These are phyloP conservation scores for Odontesthes bonariensis DNA, from an alignment of 2,113 vertebrate species.

Conservation along the genomic window DNA sequence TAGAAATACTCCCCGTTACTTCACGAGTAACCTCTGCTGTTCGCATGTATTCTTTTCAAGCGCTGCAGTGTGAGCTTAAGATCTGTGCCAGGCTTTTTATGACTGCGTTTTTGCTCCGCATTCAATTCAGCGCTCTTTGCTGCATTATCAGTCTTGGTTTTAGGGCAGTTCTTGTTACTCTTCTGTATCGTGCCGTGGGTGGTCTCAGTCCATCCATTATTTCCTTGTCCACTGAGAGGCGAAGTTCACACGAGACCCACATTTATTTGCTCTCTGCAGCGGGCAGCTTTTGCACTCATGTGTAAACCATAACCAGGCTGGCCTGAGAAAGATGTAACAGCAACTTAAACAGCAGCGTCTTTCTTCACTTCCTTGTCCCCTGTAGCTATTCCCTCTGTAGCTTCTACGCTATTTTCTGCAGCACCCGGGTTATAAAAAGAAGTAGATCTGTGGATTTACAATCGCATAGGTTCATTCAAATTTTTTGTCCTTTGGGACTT, in stretches of 20 bases:
- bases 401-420: slow-evolving; percentile 29
- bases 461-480: slow-evolving; percentile 37
- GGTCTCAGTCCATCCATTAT: slow-evolving; percentile 75
- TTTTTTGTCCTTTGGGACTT: slow-evolving; percentile 25
- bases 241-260: slow-evolving; percentile 72
- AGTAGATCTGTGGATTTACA: slow-evolving; percentile 31
- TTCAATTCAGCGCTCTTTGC: slow-evolving; percentile 40
- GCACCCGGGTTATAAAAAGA: slow-evolving; percentile 13
- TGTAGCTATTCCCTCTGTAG: slow-evolving; percentile 61
- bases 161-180: slow-evolving; percentile 46
- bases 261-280: slow-evolving; percentile 66
- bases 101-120: slow-evolving; percentile 29
- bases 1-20: slow-evolving; percentile 35
- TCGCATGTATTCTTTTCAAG: slow-evolving; percentile 23
- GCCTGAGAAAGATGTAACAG: slow-evolving; percentile 74
- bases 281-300: slow-evolving; percentile 74
- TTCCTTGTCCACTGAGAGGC: slow-evolving; percentile 65
- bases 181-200: slow-evolving; percentile 68
- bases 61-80: slow-evolving; percentile 31
- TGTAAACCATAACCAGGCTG: slow-evolving; percentile 76
- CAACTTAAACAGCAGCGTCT: slow-evolving; percentile 69
- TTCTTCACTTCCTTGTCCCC: slow-evolving; percentile 65
- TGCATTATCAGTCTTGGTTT: slow-evolving; percentile 49
- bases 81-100: slow-evolving; percentile 44
- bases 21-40: slow-evolving; percentile 36